Percentiles rank a stretch among this genome's conserved stretches.
Conservation (phyloP, 2,113 vertebrate genomes). For the Laticauda colubrina region DNA sequence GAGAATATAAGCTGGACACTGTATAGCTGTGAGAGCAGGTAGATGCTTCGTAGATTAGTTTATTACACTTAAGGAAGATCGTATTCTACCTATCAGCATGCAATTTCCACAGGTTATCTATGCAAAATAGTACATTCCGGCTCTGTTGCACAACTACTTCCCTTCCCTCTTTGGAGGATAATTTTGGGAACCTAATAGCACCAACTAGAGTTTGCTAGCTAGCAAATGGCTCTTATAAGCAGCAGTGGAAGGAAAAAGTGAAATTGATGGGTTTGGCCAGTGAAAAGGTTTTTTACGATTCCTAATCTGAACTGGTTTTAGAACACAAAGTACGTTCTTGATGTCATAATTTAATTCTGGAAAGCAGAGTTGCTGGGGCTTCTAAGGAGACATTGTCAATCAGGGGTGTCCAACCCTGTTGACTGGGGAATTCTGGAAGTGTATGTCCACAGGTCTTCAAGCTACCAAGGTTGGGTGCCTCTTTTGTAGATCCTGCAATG, state of each 20-base stretch:
- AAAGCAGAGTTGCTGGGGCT: constrained; percentile 41
- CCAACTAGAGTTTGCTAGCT: neutral
- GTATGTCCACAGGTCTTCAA: neutral
- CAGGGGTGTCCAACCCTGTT: neutral
- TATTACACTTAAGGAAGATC: constrained; percentile 21
- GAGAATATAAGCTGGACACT: neutral
- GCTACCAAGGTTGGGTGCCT: neutral
- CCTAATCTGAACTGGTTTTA: neutral
- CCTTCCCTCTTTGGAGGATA: neutral
- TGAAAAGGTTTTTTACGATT: neutral
- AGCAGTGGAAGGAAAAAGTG: neutral
- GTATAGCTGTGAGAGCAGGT: rapidly evolving
- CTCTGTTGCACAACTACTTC: neutral
- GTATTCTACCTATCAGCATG: neutral
- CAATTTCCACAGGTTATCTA: constrained; percentile 28
- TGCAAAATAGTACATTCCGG: constrained; percentile 37
- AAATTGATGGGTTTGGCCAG: neutral
- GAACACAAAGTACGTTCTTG: neutral
- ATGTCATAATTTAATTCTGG: constrained; percentile 15
- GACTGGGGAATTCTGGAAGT: neutral
- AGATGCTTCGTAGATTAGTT: neutral
- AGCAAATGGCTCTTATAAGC: neutral
- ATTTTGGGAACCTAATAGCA: neutral
- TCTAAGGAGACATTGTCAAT: neutral
- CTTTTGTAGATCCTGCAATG: neutral